A percentile compares a stretch with the other conserved stretches of the same genome.
Conservation (phyloP, 2,888 invertebrate genomes). For the Lacanobia wlatinum region DNA sequence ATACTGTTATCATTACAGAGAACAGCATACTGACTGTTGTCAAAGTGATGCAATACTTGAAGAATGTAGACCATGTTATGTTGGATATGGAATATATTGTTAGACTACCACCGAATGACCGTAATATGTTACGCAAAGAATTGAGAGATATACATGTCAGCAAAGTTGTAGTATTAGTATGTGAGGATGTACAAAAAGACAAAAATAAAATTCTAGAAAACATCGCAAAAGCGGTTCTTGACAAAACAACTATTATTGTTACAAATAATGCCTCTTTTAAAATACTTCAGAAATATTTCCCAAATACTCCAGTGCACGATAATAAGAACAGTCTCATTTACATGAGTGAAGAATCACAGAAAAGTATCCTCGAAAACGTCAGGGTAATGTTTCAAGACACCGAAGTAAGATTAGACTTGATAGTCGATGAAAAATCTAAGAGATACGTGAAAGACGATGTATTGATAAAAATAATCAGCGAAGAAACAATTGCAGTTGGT, state of each 20-base stretch:
- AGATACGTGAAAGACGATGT: constrained; percentile 31
- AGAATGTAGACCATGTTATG: constrained; percentile 3
- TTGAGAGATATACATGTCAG: neutral
- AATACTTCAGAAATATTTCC: constrained; percentile 20
- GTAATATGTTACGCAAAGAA: neutral
- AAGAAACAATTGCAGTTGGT: constrained; percentile 42
- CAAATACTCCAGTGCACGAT: constrained; percentile 1
- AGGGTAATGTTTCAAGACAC: constrained; percentile 43
- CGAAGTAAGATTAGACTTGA: constrained; percentile 16
- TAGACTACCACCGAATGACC: constrained; percentile 7
- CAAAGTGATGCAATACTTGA: constrained; percentile 18
- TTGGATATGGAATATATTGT: constrained; percentile 21
- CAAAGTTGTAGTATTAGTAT: constrained; percentile 17
- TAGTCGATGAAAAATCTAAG: constrained; percentile 27
- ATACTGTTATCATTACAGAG: constrained; percentile 20
- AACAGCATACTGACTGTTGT: constrained; percentile 11
- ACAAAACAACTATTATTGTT: constrained; percentile 23
- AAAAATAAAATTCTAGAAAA: neutral
- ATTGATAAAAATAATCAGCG: constrained; percentile 31
- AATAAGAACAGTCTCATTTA: constrained; percentile 19
- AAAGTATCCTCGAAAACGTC: constrained; percentile 7
- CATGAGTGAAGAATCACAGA: constrained; percentile 22
- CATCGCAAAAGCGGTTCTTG: constrained; percentile 2
- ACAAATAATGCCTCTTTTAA: neutral
- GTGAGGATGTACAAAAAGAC: neutral